phyloP scores from a whole-genome alignment of 2,797 vertebrate species.

The Halcyon leucocephala region DNA sequence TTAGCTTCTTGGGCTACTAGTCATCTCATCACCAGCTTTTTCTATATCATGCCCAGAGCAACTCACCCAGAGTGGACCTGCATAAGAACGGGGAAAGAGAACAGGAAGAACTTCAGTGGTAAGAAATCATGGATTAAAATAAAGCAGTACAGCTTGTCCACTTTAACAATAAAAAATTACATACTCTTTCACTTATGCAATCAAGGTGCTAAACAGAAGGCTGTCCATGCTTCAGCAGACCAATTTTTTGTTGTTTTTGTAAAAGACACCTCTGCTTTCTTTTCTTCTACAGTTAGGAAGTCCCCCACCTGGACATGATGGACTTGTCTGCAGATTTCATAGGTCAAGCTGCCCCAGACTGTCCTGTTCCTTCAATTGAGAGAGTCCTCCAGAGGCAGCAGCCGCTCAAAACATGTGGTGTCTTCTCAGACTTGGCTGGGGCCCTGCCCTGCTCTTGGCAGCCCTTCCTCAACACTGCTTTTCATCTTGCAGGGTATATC shows the following conservation, averaged over 20 bases:
- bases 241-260: rapidly evolving
- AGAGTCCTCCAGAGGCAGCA: background rate
- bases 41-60: background rate
- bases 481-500: background rate
- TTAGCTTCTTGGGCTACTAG: background rate
- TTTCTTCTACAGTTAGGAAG: background rate
- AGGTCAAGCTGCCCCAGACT: background rate
- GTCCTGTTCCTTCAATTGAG: background rate
- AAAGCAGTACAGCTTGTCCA: background rate
- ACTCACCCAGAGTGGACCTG: background rate
- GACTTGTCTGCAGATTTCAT: background rate
- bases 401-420: background rate
- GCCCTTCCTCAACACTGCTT: background rate
- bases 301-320: background rate
- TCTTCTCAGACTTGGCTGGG: background rate
- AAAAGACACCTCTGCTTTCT: background rate
- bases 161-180: background rate
- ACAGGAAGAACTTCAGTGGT: background rate
- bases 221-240: background rate
- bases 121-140: background rate
- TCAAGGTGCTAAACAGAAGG: background rate
- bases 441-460: background rate
- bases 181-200: background rate
- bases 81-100: background rate
- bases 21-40: background rate